Evolutionary conservation across 2,797 vertebrate genomes (phyloP).

Genomic region (Neopelma chrysocephalum): DNA sequence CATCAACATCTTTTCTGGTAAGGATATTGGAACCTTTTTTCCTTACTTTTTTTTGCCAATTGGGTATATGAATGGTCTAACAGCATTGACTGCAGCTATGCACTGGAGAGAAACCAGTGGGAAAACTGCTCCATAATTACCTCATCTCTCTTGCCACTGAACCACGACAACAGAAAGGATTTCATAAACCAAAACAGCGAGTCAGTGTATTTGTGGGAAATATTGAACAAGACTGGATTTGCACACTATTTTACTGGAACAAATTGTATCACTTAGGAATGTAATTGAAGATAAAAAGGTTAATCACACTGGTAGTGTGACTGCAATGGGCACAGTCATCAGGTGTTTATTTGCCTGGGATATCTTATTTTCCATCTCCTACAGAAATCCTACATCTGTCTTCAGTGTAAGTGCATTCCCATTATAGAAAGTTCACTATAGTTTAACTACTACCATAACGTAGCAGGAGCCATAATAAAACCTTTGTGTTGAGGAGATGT

Average conservation of each 20-base stretch:
- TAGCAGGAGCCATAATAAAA: neutral
- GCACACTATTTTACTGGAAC: conserved; percentile 36
- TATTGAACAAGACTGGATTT: conserved; percentile 22
- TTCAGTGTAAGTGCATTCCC: neutral
- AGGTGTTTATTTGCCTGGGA: neutral
- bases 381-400: neutral
- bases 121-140: neutral
- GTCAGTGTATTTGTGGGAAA: neutral
- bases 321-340: neutral
- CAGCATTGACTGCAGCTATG: neutral
- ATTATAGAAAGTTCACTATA: neutral
- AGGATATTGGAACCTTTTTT: neutral
- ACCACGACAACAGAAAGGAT: neutral
- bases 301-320: neutral
- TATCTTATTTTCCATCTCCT: conserved; percentile 12
- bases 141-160: conserved; percentile 27
- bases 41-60: neutral
- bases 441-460: neutral
- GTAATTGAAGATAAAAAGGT: conserved; percentile 37
- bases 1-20: neutral
- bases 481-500: neutral
- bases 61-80: neutral
- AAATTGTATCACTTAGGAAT: conserved; percentile 29
- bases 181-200: neutral
- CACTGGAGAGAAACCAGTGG: neutral